Evolutionary conservation across 2,113 vertebrate species (phyloP).

Genomic region (Toxostoma redivivum): DNA sequence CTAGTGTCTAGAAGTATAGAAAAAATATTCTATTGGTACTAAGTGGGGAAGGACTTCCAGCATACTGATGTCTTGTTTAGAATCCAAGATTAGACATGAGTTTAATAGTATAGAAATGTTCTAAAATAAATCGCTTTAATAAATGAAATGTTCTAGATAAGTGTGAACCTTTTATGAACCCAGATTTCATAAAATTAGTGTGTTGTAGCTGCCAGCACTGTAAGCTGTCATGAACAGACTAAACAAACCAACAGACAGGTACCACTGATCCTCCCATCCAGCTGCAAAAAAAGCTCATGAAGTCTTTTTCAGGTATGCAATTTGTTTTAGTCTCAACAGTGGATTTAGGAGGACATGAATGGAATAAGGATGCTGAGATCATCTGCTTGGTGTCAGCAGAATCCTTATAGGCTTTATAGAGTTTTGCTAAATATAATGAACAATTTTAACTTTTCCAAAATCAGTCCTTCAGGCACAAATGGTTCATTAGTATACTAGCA

Average conservation of each 20-base stretch:
- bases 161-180: neutral
- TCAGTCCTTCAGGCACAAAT: slow-evolving; percentile 57
- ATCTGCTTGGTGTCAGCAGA: neutral
- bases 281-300: neutral
- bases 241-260: neutral
- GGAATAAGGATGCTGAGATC: neutral
- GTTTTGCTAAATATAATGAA: slow-evolving; percentile 16
- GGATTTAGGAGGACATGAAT: neutral
- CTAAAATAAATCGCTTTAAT: neutral
- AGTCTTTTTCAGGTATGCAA: neutral
- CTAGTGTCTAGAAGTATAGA: neutral
- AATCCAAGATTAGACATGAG: neutral
- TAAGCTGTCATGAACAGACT: neutral
- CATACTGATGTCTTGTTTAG: neutral
- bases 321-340: neutral
- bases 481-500: slow-evolving; percentile 62
- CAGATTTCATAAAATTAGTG: neutral
- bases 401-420: neutral
- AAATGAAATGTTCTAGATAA: neutral
- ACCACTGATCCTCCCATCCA: neutral
- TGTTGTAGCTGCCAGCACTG: neutral
- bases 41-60: neutral
- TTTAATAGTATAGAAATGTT: neutral
- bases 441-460: slow-evolving; percentile 11
- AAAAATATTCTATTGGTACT: neutral